phyloP scores from a whole-genome alignment of 2,797 vertebrate species.

The Poliocrania exsul region DNA sequence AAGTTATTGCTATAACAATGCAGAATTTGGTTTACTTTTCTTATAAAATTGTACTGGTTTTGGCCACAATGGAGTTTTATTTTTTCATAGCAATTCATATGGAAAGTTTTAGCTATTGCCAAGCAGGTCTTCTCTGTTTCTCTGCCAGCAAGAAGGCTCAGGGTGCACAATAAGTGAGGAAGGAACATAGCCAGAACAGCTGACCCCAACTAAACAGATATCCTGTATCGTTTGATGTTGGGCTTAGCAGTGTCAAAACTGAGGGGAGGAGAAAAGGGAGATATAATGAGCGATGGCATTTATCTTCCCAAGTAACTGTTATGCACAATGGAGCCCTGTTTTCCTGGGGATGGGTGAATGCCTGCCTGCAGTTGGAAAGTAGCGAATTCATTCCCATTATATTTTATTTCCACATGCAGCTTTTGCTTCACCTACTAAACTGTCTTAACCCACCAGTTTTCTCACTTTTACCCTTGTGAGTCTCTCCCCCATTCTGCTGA shows the following conservation, averaged over 20 bases:
- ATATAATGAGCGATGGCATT: accelerated
- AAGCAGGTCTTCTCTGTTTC: neutral
- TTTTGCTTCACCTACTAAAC: neutral
- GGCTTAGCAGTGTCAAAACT: neutral
- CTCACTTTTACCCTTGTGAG: neutral
- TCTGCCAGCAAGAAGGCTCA: accelerated
- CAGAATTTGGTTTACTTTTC: neutral
- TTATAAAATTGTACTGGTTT: neutral
- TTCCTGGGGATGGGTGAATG: neutral
- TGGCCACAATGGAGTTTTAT: neutral
- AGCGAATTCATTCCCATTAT: neutral
- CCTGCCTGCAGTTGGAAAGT: neutral
- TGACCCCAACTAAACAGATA: neutral
- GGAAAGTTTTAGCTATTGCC: neutral
- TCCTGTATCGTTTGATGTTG: neutral
- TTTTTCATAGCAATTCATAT: accelerated
- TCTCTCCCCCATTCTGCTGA: accelerated
- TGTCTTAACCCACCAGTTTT: neutral
- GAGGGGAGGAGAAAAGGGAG: neutral
- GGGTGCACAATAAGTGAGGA: neutral
- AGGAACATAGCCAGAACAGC: neutral
- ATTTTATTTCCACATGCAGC: neutral
- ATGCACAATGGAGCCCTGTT: accelerated
- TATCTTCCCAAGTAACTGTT: neutral
- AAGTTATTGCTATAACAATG: neutral